phyloP scores from a whole-genome alignment of 1,140 invertebrate species.

The Atta cephalotes region DNA sequence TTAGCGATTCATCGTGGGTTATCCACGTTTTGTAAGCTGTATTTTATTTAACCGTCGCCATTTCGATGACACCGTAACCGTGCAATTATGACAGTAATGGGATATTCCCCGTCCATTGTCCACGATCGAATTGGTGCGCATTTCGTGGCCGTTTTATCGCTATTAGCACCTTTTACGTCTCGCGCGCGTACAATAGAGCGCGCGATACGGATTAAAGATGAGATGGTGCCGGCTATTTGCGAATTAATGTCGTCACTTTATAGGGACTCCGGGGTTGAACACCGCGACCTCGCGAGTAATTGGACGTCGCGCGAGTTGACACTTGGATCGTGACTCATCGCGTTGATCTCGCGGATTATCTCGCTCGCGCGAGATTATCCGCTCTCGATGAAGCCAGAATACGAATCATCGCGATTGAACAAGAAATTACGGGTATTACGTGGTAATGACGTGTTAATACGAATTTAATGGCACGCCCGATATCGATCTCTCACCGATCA shows the following conservation, averaged over 20 bases:
- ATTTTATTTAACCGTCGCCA: constrained; percentile 25
- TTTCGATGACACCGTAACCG: constrained; percentile 29
- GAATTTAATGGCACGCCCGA: constrained; percentile 28
- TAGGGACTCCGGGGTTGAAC: constrained; percentile 76
- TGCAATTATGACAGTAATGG: constrained; percentile 63
- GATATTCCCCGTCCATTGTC: constrained; percentile 47
- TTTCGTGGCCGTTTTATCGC: constrained; percentile 55
- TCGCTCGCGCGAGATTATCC: constrained; percentile 64
- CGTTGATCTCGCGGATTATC: constrained; percentile 69
- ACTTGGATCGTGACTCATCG: constrained; percentile 79
- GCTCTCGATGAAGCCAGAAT: constrained; percentile 64
- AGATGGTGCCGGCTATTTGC: constrained; percentile 24
- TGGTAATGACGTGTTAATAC: constrained; percentile 57
- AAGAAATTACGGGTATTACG: constrained; percentile 54
- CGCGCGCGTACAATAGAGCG: constrained; percentile 66
- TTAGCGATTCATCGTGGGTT: not conserved
- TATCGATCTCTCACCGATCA: constrained; percentile 32
- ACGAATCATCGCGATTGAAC: constrained; percentile 45
- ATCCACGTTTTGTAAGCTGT: constrained; percentile 1
- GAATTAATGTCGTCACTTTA: constrained; percentile 76
- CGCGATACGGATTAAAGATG: constrained; percentile 72
- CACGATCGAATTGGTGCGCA: constrained; percentile 41
- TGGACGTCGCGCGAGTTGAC: constrained; percentile 74
- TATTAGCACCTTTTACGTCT: constrained; percentile 65
- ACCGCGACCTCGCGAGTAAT: constrained; percentile 77